These are phyloP conservation scores for Mormyrops boulengeri DNA, from an alignment of 2,797 vertebrate species.

Conservation along the genomic window DNA sequence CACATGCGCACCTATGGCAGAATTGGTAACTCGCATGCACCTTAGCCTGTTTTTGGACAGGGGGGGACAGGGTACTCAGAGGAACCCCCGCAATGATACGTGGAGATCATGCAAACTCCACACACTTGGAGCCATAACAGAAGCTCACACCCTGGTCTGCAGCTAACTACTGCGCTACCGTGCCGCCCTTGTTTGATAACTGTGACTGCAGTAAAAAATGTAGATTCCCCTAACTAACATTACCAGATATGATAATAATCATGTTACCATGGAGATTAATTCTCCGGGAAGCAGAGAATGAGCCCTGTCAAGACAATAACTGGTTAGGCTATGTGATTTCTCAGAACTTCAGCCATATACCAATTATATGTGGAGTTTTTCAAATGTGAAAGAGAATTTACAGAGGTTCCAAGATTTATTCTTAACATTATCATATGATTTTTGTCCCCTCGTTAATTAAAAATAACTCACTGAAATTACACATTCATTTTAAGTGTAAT, in stretches of 20 bases:
- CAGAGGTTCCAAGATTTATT: not conserved
- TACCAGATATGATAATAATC: slow-evolving; percentile 49
- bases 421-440: not conserved
- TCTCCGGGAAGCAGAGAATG: slow-evolving; percentile 72
- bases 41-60: not conserved
- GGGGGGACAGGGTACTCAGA: not conserved
- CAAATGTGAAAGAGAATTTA: not conserved
- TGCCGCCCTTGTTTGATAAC: slow-evolving; percentile 58
- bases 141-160: not conserved
- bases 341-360: not conserved
- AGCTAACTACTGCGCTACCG: slow-evolving; percentile 32
- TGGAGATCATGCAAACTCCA: not conserved
- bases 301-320: slow-evolving; percentile 21
- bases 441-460: not conserved
- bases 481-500: not conserved
- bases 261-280: slow-evolving; percentile 59
- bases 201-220: slow-evolving; percentile 56
- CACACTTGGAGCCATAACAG: not conserved
- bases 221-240: slow-evolving; percentile 56
- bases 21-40: not conserved
- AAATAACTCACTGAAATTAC: not conserved
- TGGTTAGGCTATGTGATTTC: not conserved
- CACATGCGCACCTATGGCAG: not conserved
- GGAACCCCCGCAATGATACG: not conserved
- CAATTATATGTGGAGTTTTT: not conserved